Evolutionary conservation across 2,113 vertebrate genomes (phyloP), one percentile per base, ranked within the genome.

Genomic region (Orientallactaga bullata): DNA sequence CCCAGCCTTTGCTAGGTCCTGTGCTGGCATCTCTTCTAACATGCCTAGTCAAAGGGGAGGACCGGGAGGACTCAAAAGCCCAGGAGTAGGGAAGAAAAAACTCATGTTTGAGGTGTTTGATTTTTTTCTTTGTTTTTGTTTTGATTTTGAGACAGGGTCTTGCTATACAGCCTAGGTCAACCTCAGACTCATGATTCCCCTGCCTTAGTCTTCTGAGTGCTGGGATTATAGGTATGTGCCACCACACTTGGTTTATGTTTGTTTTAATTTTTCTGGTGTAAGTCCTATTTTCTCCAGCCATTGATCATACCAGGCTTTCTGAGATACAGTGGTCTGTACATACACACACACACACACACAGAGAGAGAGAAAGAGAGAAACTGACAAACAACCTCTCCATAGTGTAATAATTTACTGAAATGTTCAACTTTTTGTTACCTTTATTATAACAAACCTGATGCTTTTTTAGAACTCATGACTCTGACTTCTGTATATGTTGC

Each of bases 401-500:
- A 71, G 81, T 68, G 16, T 95, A 90, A 76, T 93, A 94, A 95
- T 81, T 94, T 78, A 90, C 88, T 72, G 37, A 97, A 93, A 85
- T 90, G 37, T 96, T 96, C 89, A 79, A 76, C 51, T 85, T 95
- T 78, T 90, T 94, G 71, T 94, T 95, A 79, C 65, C 93, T 94
- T 91, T 97, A 91, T 97, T 96, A 71, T 95, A 98, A 96, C 83
- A 94, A 96, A 94, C 89, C 93, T 16, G 91, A 97, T 91, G 91
- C 95, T 95, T 94, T 97, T 94, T 69, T 96, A 97, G 95, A 96
- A 96, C 90, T 95, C 93, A 96, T 98, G 98, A 97, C 93, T 97
- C 97, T 97, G 94, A 97, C 96, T 97, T 98, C 98, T 98, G 98
- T 98, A 98, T 98, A 98, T 98, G 97, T 98, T 98, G 98, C 98